These are phyloP conservation scores for Microcebus jonahi DNA, from an alignment of 2,113 vertebrate species.

Conservation along the genomic window DNA sequence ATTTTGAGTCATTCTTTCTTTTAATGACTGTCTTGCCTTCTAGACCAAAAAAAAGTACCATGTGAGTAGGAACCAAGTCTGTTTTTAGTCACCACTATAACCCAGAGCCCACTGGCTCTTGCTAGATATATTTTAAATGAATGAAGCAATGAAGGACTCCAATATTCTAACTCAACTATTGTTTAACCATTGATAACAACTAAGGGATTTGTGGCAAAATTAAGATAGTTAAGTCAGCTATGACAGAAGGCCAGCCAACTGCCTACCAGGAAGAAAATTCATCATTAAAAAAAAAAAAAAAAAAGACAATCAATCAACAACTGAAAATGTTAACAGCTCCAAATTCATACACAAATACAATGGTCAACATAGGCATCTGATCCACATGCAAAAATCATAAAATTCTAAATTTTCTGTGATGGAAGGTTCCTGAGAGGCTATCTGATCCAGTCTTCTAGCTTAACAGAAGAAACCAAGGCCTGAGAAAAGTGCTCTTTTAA, in stretches of 20 bases:
- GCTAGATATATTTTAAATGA: not conserved
- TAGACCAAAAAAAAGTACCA: not conserved
- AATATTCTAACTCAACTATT: not conserved
- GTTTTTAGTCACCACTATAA: not conserved
- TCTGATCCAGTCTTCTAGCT: not conserved
- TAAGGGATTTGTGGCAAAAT: not conserved
- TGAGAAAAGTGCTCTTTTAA: not conserved
- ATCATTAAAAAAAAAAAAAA: not conserved
- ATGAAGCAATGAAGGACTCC: conserved; percentile 37
- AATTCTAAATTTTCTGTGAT: not conserved
- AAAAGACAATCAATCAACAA: not conserved
- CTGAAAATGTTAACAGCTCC: not conserved
- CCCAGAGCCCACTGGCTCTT: not conserved
- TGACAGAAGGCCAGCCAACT: not conserved
- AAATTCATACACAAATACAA: not conserved
- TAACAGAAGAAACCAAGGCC: not conserved
- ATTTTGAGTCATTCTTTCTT: not conserved
- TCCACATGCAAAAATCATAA: not conserved
- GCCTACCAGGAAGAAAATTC: not conserved
- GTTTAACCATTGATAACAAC: not conserved
- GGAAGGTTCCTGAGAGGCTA: not conserved
- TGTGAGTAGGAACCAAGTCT: not conserved
- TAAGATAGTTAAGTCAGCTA: not conserved
- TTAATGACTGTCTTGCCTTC: not conserved
- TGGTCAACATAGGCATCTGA: not conserved